Conservation (phyloP, 2,797 vertebrate species). For the Nyctibius grandis region DNA sequence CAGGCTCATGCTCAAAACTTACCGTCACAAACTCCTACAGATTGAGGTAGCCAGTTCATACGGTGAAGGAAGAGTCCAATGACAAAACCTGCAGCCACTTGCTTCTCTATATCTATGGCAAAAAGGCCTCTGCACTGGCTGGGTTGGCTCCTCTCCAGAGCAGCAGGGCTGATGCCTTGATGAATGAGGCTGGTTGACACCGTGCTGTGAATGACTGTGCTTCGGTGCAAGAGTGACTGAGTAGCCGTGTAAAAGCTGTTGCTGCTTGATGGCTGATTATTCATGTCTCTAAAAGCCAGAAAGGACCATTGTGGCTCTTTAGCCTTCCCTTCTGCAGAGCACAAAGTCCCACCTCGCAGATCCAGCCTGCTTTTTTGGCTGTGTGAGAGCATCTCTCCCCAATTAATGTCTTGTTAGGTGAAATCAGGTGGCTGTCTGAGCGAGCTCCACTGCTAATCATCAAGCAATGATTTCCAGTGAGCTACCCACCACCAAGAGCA, state of each 20-base stretch:
- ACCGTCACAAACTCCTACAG: constrained; percentile 74
- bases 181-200: too few species aligned
- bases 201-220: not conserved
- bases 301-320: not conserved
- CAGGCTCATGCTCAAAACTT: constrained; percentile 71
- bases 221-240: not conserved
- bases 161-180: not conserved
- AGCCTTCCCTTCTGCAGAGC: not conserved
- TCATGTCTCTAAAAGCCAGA: not conserved
- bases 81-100: not conserved
- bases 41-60: constrained; percentile 73
- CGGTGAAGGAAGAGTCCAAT: not conserved
- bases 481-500: not conserved
- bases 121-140: not conserved
- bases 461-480: not conserved
- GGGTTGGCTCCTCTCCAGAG: not conserved
- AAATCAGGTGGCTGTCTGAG: not conserved
- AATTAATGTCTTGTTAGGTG: not conserved
- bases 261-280: not conserved
- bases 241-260: not conserved
- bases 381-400: too few species aligned
- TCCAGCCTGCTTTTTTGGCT: not conserved
- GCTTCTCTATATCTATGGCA: not conserved
- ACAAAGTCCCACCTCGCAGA: rapidly evolving
- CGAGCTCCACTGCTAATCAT: not conserved